Evolutionary conservation across 1,140 invertebrate species (phyloP).

Genomic region (Amphibalanus amphitrite): DNA sequence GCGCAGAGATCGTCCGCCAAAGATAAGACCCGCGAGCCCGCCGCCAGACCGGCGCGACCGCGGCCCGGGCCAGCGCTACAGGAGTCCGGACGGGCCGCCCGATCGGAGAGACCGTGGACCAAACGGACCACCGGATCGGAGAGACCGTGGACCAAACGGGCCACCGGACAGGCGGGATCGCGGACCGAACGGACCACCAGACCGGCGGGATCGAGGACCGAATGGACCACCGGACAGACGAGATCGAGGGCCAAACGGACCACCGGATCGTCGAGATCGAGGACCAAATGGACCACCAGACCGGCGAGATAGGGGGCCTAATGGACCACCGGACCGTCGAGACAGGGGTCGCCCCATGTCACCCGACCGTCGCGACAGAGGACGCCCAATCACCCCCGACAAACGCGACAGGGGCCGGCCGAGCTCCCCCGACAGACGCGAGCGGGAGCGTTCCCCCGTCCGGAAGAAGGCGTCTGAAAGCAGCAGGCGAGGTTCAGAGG

Average conservation of each 20-base stretch:
- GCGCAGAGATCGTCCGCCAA: too few relatives aligned
- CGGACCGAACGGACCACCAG: neutral
- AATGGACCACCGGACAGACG: neutral
- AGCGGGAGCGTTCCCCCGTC: neutral
- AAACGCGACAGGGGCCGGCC: neutral
- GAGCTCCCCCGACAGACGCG: too few relatives aligned
- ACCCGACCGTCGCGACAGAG: neutral
- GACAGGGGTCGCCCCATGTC: neutral
- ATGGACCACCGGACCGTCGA: neutral
- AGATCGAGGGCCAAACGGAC: neutral
- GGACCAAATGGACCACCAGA: neutral
- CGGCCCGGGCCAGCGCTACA: too few relatives aligned
- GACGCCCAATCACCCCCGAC: neutral
- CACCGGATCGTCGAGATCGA: neutral
- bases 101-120: too few relatives aligned
- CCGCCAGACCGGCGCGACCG: too few relatives aligned
- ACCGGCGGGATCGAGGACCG: neutral
- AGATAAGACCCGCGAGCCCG: too few relatives aligned
- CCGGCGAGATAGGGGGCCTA: neutral
- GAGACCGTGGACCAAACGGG: too few relatives aligned
- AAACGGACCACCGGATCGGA: neutral
- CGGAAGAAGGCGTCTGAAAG: neutral
- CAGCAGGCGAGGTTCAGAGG: neutral
- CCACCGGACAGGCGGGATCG: too few relatives aligned
- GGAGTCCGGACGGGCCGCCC: too few relatives aligned